Evolutionary conservation across 1,140 invertebrate species (phyloP).

Genomic region (Plutomurus gul): DNA sequence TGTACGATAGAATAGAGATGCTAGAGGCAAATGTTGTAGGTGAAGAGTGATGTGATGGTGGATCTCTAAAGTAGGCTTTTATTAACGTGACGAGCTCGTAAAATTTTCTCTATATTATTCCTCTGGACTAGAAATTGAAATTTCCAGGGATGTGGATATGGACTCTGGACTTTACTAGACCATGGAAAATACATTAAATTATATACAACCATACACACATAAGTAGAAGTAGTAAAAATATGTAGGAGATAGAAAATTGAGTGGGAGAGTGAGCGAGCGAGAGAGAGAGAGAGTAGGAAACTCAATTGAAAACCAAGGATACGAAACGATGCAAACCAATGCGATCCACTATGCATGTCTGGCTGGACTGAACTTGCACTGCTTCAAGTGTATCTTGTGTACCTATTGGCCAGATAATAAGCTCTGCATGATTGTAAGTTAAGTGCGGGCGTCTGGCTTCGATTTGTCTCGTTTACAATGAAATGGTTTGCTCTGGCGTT

Average conservation of each 20-base stretch:
- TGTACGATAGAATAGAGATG: neutral
- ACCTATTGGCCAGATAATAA: neutral
- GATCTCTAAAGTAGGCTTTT: constrained; percentile 24
- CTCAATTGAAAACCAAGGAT: neutral
- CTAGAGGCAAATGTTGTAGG: constrained; percentile 12
- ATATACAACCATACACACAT: too few species aligned
- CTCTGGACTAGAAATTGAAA: constrained; percentile 43
- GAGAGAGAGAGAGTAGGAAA: neutral
- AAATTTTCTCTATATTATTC: constrained; percentile 47
- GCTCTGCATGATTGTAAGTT: too few species aligned
- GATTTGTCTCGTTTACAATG: neutral
- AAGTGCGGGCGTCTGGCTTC: neutral
- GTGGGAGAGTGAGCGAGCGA: neutral
- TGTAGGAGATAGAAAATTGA: neutral
- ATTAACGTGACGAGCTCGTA: constrained; percentile 38
- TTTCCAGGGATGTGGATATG: constrained; percentile 38
- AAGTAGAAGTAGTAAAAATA: constrained; percentile 4
- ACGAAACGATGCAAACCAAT: constrained; percentile 25
- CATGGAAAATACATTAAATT: too few species aligned
- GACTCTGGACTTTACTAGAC: neutral
- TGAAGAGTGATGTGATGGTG: constrained; percentile 27
- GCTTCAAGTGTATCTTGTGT: neutral
- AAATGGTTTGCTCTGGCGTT: neutral
- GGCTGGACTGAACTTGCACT: neutral
- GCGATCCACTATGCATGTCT: constrained; percentile 2